Base-by-base conservation (phyloP, 2,797 vertebrate species). In the Avahi laniger region DNA sequence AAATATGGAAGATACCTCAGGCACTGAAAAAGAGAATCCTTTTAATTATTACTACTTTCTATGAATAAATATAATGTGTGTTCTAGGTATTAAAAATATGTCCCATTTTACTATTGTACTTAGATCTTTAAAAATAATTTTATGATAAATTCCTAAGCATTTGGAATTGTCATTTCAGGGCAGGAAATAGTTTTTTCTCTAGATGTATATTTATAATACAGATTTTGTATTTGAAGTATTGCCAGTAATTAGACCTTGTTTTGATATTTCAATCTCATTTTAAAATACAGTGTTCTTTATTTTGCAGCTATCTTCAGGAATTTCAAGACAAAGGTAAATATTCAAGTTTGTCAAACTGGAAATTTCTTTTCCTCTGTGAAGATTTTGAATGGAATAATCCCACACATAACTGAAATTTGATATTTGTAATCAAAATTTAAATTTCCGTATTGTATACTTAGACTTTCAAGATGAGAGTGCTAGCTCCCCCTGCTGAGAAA, bases 301-400 rank as follows among this genome's bases (percentile, higher is more conserved):
- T 97, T 97, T 85, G 91, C 98, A 99, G 99, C 50, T 99, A 99
- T 46, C 98, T 99, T n/a, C 98, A 98, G 0, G 99, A 99, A 59
- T 99, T 99, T 97, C 99, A 98, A 97, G 99, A 99, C 85, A 99
- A 98, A 99, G 98, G 99, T 99, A 98, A 99, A 98, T 98, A 35
- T 96, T 4, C 7, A 87, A 24, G 2, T 46, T 76, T 81, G 54
- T 61, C 33, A 96, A n/a, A 82, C 67, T 59, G 93, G 46, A 91
- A 83, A 17, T 57, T 35, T 80, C 92, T 83, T 96, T 85, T 76
- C 57, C 20, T 38, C 14, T 83, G 46, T 95, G 17, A 54, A 75
- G 82, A 41, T 96, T 96, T 96, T 97, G 28, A 91, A 0, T 78
- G 93, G 54, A 46, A 54, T 73, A 79, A 80, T 83, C 57, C 82